phyloP scores from a whole-genome alignment of 1,140 invertebrate genomes.

The Sipha flava region DNA sequence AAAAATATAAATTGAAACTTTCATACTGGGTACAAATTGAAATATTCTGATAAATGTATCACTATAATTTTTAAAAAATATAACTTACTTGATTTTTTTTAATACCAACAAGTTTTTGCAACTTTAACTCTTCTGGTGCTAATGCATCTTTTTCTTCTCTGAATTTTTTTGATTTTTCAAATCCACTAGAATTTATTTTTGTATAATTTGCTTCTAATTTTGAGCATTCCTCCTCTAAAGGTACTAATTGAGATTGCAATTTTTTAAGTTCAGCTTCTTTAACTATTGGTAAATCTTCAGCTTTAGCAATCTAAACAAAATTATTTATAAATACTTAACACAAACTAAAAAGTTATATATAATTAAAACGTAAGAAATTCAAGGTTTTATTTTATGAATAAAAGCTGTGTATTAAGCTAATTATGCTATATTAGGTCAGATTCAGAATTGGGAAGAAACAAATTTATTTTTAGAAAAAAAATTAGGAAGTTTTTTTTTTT shows the following conservation, averaged over 20 bases:
- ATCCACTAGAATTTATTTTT: slow-evolving; percentile 24
- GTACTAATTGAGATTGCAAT: not conserved
- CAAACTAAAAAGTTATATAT: not conserved
- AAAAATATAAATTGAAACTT: too few species aligned
- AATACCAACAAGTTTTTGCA: not conserved
- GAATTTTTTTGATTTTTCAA: slow-evolving; percentile 22
- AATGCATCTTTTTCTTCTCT: slow-evolving; percentile 11
- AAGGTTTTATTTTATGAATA: too few species aligned
- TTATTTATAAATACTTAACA: not conserved
- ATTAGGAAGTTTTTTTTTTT: too few species aligned
- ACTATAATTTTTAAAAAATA: not conserved
- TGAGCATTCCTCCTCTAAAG: not conserved
- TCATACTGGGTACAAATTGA: too few species aligned
- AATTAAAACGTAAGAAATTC: not conserved
- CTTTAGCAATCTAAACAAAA: slow-evolving; percentile 1
- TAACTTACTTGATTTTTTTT: slow-evolving; percentile 17
- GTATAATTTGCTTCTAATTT: slow-evolving; percentile 12
- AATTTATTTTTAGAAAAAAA: too few species aligned
- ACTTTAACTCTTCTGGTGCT: not conserved
- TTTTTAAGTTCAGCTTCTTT: not conserved
- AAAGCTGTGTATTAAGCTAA: too few species aligned
- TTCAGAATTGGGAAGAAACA: too few species aligned
- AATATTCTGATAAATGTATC: too few species aligned
- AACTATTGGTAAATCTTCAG: not conserved
- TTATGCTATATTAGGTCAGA: too few species aligned